Evolutionary conservation across 2,888 invertebrate genomes (phyloP), one percentile per base, ranked within the genome.

Genomic region (Standfussiana lucernea): DNA sequence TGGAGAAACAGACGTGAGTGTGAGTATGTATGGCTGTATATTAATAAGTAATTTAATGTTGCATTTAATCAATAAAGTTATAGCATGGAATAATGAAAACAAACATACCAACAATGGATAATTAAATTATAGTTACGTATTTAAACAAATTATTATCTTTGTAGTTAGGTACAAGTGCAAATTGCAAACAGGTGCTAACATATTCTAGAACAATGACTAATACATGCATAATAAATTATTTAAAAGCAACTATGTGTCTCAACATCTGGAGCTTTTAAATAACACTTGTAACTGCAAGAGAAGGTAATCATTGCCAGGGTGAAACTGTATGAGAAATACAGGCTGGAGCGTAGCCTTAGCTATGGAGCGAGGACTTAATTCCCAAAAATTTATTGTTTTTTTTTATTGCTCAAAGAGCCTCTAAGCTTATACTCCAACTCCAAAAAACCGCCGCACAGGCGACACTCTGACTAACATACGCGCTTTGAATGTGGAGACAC

Each of bases 111-210:
- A 10, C 35, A 59, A 59, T 59, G 18, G 24, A 40, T 72, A 73
- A 40, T 24, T 50, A 32, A 37, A 72, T 72, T 50, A 37, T 40
- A 73, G 13, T 32, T 72, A 32, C 32, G 24, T 50, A 21, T 50
- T 53, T 53, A 42, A 72, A 40, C 18, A 72, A 13, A 28, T 15
- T 13, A 32, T 53, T 72, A 73, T 53, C 18, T 50, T 42, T 3
- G 6, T 73, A 40, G 7, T 40, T 21, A 32, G 8, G 6, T 66
- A 64, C 37, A 42, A 32, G n/a, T 42, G 6, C n/a, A 72, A 35
- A 1, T 35, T n/a, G 7, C 35, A 15, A 35, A 73, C 56, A 45
- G 74, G 56, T 74, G 75, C 42, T 37, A 75, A 75, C 24, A 28
- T 74, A 45, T 74, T 28, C 42, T 74, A 37, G 32, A 42, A 56